Evolutionary conservation across 2,888 invertebrate genomes (phyloP).

Genomic region (Onthophagus sagittarius): DNA sequence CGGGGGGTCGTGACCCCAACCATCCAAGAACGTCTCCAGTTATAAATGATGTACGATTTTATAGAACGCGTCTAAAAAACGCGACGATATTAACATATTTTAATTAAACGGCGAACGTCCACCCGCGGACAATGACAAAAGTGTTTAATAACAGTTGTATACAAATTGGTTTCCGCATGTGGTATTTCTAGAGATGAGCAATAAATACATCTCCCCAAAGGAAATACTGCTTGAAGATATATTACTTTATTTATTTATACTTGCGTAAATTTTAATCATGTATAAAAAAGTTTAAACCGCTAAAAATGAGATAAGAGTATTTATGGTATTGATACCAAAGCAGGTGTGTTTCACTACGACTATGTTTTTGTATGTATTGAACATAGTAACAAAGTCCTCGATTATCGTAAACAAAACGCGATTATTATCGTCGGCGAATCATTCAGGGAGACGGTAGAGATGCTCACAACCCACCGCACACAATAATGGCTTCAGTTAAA

Average conservation of each 20-base stretch:
- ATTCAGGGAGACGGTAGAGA: neutral
- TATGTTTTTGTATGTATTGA: neutral
- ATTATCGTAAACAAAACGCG: neutral
- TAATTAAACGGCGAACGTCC: slow-evolving; percentile 17
- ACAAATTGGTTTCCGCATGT: neutral
- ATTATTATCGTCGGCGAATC: neutral
- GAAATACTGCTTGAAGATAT: neutral
- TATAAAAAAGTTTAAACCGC: too few species aligned
- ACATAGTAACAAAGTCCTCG: neutral
- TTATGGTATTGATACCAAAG: neutral
- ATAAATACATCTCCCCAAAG: neutral
- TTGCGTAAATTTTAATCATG: neutral
- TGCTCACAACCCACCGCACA: neutral
- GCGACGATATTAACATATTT: slow-evolving; percentile 22
- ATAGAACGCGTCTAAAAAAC: slow-evolving; percentile 21
- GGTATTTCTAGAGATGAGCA: neutral
- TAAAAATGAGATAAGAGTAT: neutral
- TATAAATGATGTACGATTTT: slow-evolving; percentile 25
- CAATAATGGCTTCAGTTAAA: neutral
- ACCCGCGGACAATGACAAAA: slow-evolving; percentile 6
- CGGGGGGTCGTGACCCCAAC: slow-evolving; percentile 34
- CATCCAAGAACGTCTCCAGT: slow-evolving; percentile 23
- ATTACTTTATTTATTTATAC: neutral
- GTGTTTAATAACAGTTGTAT: slow-evolving; percentile 3
- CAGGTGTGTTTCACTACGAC: neutral